A percentile compares a stretch with the other conserved stretches of the same genome.
These are phyloP conservation scores for Porites lobata DNA, from an alignment of 92 coral and sea anemone species.

Conservation along the genomic window DNA sequence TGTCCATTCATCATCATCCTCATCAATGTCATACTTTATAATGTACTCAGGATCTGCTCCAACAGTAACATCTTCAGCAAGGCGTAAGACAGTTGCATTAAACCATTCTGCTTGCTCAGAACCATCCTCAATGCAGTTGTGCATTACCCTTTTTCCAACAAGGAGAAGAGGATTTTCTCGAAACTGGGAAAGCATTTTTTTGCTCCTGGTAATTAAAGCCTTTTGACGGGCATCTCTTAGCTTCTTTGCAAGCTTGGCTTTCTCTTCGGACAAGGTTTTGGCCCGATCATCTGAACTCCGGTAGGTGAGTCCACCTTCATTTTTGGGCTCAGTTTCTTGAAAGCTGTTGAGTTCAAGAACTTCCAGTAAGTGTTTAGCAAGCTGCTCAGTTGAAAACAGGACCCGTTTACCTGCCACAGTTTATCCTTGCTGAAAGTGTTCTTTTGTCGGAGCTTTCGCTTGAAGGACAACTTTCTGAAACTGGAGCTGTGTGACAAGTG, in stretches of 20 bases:
- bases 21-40: conserved; percentile 32
- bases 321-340: conserved; percentile 23
- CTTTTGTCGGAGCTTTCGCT: conserved; percentile 39
- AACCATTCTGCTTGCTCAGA: conserved; percentile 21
- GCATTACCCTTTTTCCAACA: conserved; percentile 26
- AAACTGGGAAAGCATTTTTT: conserved; percentile 12
- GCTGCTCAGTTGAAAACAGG: conserved; percentile 39
- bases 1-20: conserved; percentile 45
- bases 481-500: neutral
- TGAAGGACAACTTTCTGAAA: conserved; percentile 41
- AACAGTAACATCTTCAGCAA: conserved; percentile 3
- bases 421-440: conserved; percentile 57
- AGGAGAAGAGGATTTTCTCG: conserved; percentile 35
- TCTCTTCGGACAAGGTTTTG: conserved; percentile 42
- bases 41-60: conserved; percentile 18
- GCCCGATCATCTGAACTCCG: conserved; percentile 23
- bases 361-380: conserved; percentile 32
- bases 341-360: conserved; percentile 20
- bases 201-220: conserved; percentile 18
- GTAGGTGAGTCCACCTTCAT: neutral
- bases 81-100: neutral
- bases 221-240: neutral
- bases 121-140: too few relatives aligned
- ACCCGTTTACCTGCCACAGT: conserved; percentile 37
- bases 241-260: conserved; percentile 42